Conservation (phyloP, 2,113 vertebrate species). For the Chamaetylas fuelleborni region DNA sequence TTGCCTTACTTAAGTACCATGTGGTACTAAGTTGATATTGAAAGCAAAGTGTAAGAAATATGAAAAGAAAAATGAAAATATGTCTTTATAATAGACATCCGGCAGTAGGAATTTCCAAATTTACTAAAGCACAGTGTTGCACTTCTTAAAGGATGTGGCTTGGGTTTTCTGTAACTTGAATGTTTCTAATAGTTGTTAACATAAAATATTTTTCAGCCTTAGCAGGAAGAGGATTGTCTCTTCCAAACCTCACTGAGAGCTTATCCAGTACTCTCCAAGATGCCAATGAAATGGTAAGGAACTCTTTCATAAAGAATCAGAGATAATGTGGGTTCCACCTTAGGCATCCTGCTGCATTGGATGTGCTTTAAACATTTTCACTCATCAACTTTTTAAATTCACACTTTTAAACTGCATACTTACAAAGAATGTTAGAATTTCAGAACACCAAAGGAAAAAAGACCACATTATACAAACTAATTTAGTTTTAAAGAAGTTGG, state of each 20-base stretch:
- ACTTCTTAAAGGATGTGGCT: background rate
- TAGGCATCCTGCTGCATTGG: background rate
- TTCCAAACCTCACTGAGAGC: slow-evolving; percentile 74
- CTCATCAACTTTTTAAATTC: background rate
- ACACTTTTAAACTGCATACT: background rate
- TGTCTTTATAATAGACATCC: background rate
- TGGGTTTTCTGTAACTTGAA: background rate
- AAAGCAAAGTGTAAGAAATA: background rate
- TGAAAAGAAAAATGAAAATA: background rate
- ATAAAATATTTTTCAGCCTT: slow-evolving; percentile 63
- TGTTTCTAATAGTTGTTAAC: background rate
- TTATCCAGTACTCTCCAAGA: slow-evolving; percentile 85
- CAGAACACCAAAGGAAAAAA: background rate
- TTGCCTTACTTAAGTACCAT: background rate
- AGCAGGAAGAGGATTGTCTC: slow-evolving; percentile 64
- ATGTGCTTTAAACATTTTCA: background rate
- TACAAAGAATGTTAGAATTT: background rate
- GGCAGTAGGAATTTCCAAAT: background rate
- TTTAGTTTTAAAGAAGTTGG: background rate
- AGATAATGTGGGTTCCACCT: background rate
- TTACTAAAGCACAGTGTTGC: background rate
- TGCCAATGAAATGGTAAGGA: slow-evolving; percentile 89
- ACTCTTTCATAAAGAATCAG: background rate
- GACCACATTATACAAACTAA: background rate
- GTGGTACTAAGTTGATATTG: background rate